phyloP scores from a whole-genome alignment of 2,797 vertebrate species.

The Protonibea diacanthus region DNA sequence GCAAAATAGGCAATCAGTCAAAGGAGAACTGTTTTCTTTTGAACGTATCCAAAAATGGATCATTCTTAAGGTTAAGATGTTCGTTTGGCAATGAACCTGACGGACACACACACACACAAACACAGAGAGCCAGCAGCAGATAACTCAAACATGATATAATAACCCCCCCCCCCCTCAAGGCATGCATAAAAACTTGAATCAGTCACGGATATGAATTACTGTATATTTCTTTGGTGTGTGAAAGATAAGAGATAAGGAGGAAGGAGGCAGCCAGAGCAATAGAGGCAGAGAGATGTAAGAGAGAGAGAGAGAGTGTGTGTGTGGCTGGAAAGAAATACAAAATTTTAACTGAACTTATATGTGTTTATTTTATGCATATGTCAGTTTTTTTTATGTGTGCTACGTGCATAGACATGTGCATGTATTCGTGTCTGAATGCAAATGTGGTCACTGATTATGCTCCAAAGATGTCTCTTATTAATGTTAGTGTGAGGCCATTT shows the following conservation, averaged over 20 bases:
- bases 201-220: constrained; percentile 62
- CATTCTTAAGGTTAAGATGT: constrained; percentile 58
- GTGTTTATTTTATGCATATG: neutral
- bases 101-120: constrained; percentile 9
- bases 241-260: constrained; percentile 40
- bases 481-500: constrained; percentile 50
- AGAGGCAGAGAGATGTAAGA: constrained; percentile 19
- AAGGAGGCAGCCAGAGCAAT: constrained; percentile 38
- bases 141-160: constrained; percentile 63
- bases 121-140: constrained; percentile 27
- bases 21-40: constrained; percentile 45
- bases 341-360: constrained; percentile 11
- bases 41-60: constrained; percentile 55
- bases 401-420: neutral
- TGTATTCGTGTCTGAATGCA: neutral
- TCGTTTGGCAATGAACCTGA: constrained; percentile 41
- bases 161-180: constrained; percentile 53
- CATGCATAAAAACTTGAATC: constrained; percentile 44
- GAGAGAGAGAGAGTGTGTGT: neutral
- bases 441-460: constrained; percentile 21
- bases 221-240: constrained; percentile 53
- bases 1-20: constrained; percentile 52
- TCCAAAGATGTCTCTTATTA: constrained; percentile 38
- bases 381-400: neutral
- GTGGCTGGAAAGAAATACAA: neutral